These are phyloP conservation scores for Ageneiosus marmoratus DNA, from an alignment of 2,113 vertebrate species.

Conservation along the genomic window DNA sequence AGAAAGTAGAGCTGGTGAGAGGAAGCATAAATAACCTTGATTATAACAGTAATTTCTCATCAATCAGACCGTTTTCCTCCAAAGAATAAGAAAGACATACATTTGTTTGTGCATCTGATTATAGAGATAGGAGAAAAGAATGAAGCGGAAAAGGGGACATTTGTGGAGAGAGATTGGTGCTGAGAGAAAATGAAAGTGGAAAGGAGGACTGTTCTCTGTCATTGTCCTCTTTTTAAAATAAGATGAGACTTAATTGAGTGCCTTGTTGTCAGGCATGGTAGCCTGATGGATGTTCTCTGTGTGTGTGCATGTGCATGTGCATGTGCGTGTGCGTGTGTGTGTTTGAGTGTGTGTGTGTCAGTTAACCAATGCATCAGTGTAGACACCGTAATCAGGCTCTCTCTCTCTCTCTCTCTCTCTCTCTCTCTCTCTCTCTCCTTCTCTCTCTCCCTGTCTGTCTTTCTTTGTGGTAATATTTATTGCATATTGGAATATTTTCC, in stretches of 20 bases:
- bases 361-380: conserved; percentile 15
- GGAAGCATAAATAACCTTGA: conserved; percentile 36
- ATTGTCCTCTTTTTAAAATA: conserved; percentile 40
- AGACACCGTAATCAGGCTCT: neutral
- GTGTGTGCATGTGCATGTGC: conserved; percentile 3
- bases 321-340: conserved; percentile 3
- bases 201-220: conserved; percentile 36
- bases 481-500: conserved; percentile 32
- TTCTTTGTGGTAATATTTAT: conserved; percentile 29
- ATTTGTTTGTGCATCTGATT: conserved; percentile 43
- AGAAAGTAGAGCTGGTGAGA: neutral
- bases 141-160: neutral
- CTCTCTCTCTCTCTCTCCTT: neutral
- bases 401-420: neutral
- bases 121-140: conserved; percentile 42
- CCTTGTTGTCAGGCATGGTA: conserved; percentile 57
- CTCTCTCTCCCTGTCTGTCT: no score
- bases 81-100: conserved; percentile 24
- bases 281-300: conserved; percentile 26
- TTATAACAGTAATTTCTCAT: conserved; percentile 50
- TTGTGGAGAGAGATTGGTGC: neutral
- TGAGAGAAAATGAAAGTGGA: conserved; percentile 11
- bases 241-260: conserved; percentile 46
- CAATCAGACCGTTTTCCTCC: conserved; percentile 25
- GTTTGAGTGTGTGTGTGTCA: neutral